Conservation (phyloP, 2,888 invertebrate species). For the Apamea epomidion region DNA sequence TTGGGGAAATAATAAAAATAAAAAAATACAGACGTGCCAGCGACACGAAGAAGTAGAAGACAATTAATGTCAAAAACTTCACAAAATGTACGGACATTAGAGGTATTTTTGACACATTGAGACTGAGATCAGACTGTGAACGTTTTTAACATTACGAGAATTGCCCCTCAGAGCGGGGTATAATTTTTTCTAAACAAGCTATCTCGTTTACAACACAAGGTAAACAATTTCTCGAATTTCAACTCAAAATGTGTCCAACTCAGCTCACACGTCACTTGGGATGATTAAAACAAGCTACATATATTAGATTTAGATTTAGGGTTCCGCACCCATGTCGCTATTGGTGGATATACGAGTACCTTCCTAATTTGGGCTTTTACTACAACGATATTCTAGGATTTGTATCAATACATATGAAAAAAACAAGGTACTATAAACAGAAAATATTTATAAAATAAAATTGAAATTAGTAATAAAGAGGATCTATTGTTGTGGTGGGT, state of each 20-base stretch:
- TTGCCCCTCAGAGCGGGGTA: too few species aligned
- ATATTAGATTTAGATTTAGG: neutral
- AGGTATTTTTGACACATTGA: too few species aligned
- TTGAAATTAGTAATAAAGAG: conserved; percentile 11
- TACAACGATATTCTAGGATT: neutral
- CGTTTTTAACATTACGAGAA: too few species aligned
- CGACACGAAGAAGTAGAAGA: too few species aligned
- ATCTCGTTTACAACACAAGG: neutral
- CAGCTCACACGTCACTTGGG: neutral
- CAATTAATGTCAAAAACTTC: too few species aligned
- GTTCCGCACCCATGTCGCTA: neutral
- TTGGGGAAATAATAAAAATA: too few species aligned
- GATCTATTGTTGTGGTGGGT: neutral
- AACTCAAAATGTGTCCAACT: neutral
- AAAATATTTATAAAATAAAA: conserved; percentile 6
- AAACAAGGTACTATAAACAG: neutral
- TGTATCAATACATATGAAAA: neutral
- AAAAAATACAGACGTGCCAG: too few species aligned
- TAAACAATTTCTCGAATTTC: neutral
- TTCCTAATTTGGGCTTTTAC: neutral
- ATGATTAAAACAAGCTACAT: neutral
- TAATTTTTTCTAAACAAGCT: too few species aligned
- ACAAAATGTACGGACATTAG: too few species aligned
- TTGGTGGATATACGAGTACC: too few species aligned
- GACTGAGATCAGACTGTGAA: too few species aligned